A percentile compares a stretch with the other conserved stretches of the same genome.
phyloP scores from a whole-genome alignment of 2,113 vertebrate genomes.

The Paraplagusia blochii region DNA sequence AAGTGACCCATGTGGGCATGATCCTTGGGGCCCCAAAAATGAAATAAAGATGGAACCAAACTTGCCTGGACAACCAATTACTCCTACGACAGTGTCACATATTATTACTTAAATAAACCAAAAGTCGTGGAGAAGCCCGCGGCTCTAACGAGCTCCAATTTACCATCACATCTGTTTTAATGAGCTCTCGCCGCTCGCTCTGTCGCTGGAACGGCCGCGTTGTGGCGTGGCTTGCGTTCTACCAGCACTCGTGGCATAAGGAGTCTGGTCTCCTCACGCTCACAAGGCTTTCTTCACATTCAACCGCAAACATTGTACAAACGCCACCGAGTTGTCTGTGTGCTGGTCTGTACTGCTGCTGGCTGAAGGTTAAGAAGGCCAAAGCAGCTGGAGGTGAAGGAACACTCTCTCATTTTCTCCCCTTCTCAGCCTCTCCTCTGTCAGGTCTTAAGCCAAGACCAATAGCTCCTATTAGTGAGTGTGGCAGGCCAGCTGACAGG shows the following conservation, averaged over 20 bases:
- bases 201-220: slow-evolving; percentile 15
- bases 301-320: background rate
- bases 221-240: slow-evolving; percentile 39
- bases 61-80: slow-evolving; percentile 43
- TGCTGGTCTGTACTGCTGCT: slow-evolving; percentile 84
- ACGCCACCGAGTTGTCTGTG: too few relatives aligned
- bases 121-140: slow-evolving; percentile 33
- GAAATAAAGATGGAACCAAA: too few relatives aligned
- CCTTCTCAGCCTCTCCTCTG: slow-evolving; percentile 49
- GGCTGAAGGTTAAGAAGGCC: slow-evolving; percentile 47
- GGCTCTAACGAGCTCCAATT: slow-evolving; percentile 51
- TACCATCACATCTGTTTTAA: slow-evolving; percentile 59
- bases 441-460: slow-evolving; percentile 98
- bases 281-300: slow-evolving; percentile 12
- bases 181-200: slow-evolving; percentile 48
- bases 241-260: slow-evolving; percentile 12
- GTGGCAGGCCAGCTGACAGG: slow-evolving; percentile 94
- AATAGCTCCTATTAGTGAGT: slow-evolving; percentile 98
- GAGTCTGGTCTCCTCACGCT: too few relatives aligned
- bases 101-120: slow-evolving; percentile 46
- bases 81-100: slow-evolving; percentile 52
- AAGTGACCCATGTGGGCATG: too few relatives aligned
- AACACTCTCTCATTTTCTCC: slow-evolving; percentile 48
- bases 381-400: slow-evolving; percentile 33
- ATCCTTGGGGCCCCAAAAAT: too few relatives aligned